Base-by-base conservation (phyloP, 2,888 invertebrate species). In the Aphelenchoides bicaudatus region DNA sequence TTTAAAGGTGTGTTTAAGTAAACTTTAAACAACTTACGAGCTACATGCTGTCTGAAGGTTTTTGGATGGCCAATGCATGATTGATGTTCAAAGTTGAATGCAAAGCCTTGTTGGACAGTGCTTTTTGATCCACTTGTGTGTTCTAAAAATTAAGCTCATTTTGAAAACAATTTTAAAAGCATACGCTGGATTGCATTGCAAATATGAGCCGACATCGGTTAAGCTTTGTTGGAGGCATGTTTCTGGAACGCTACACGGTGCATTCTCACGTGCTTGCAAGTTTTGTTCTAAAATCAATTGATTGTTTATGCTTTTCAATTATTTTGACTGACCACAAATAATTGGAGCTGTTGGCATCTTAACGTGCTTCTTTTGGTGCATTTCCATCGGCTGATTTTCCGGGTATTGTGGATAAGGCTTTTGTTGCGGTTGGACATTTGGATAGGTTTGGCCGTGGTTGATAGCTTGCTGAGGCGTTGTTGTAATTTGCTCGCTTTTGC, bases 41-140 rank as follows among this genome's bases (percentile, higher is more conserved):
- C 39, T 23, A 38, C 63, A 27, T 39, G 47, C 39, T 49, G 54
- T 13, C 49, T 27, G 39, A 43, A 43, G 10, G 43, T 43, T n/a
- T 43, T 43, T 25, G 43, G 43, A 43, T 69, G 68, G n/a, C 70
- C 72, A 58, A 76, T 67, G 60, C 78, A 78, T 25, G 75, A 67
- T 60, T 78, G 78, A 52, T 75, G 73, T 59, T 76, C 74, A 64
- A 78, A 78, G 66, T 70, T 75, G 72, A 78, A 78, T 60, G 67
- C 59, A 60, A 71, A 72, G 43, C 67, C 69, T 25, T 71, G 68
- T 52, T 78, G 74, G n/a, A 64, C 78, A 78, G 39, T 71, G 67
- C 52, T 74, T 75, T 56, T 68, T 71, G 34, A 69, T 56, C 78
- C 78, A 78, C 38, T 68, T 63, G 58, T 68, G 67, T 46, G 59